Evolutionary conservation across 1,140 invertebrate species (phyloP).

Genomic region (Drosophila prosaltans): DNA sequence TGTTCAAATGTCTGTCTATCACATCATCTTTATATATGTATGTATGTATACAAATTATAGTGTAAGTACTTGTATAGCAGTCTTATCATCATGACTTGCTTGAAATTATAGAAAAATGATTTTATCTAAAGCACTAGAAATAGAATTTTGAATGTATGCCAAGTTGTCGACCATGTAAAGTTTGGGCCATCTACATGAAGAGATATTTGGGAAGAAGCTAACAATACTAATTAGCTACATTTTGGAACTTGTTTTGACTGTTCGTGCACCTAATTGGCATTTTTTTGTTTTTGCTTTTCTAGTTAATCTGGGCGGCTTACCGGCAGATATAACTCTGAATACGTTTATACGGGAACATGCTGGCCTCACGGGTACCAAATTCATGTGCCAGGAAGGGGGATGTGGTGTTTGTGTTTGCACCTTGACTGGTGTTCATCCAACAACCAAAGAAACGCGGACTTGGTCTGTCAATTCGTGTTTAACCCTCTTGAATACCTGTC

Average conservation of each 20-base stretch:
- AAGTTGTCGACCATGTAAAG: not conserved
- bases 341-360: constrained; percentile 87
- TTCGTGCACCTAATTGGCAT: not conserved
- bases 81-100: constrained; percentile 1
- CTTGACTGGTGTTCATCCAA: constrained; percentile 84
- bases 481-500: constrained; percentile 87
- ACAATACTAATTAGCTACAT: not conserved
- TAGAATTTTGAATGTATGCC: not conserved
- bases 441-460: constrained; percentile 84
- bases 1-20: not conserved
- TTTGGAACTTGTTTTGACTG: not conserved
- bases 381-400: constrained; percentile 92
- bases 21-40: not conserved
- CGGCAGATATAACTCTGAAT: constrained; percentile 86
- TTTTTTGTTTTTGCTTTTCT: not conserved
- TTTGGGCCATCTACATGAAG: not conserved
- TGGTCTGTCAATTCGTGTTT: constrained; percentile 91
- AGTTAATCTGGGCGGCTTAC: constrained; percentile 66
- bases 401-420: constrained; percentile 92
- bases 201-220: not conserved
- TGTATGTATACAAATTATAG: not conserved
- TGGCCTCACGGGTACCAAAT: constrained; percentile 90
- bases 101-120: not conserved
- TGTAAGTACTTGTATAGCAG: not conserved
- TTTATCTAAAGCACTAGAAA: not conserved